Base-by-base conservation (phyloP, 2,888 invertebrate genomes). In the Apomyelois bistriatella region DNA sequence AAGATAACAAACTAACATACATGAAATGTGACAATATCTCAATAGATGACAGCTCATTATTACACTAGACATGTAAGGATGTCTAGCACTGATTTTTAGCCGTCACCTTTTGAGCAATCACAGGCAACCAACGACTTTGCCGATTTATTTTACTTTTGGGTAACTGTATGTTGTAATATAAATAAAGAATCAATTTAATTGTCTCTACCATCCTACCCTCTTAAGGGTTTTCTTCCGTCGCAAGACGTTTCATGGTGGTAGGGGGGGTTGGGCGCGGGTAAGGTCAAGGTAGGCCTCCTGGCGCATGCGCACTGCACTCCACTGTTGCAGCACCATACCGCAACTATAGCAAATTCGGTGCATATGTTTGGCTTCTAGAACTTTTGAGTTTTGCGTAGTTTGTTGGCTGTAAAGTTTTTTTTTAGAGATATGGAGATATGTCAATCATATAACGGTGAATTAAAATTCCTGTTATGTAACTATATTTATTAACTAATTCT, bases 241-340 rank as follows among this genome's bases (percentile, higher is more conserved):
- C 32, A 32, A 32, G 32, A 9, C 15, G 1, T 40, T 15, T 9
- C 16, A 15, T 13, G 3, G 15, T 13, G 15, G 15, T 9, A 6
- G 38, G 10, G 60, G 53, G 64, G 62, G 67, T 61, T 60, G 61
- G 64, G 64, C 38, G 60, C 65, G 67, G 67, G 71, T 72, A 85
- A 86, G 85, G 86, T 87, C 86, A 86, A 86, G 86, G 86, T 82
- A 79, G 72, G 52, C 54, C 17, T 35, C 9, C 52, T 8, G 61
- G 68, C 82, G 86, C 86, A 56, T 78, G 86, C 84, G 76, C 67
- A 41, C 53, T 79, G 79, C 79, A 81, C 73, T 69, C 59, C 53
- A 59, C 60, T 66, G 68, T 66, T 73, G 72, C 76, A 73, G 59
- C 58, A 43, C 42, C 7, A 30, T 17, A 15, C 37, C 28, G 10